These are phyloP conservation scores for Alosa sapidissima DNA, from an alignment of 2,797 vertebrate species.

Conservation along the genomic window DNA sequence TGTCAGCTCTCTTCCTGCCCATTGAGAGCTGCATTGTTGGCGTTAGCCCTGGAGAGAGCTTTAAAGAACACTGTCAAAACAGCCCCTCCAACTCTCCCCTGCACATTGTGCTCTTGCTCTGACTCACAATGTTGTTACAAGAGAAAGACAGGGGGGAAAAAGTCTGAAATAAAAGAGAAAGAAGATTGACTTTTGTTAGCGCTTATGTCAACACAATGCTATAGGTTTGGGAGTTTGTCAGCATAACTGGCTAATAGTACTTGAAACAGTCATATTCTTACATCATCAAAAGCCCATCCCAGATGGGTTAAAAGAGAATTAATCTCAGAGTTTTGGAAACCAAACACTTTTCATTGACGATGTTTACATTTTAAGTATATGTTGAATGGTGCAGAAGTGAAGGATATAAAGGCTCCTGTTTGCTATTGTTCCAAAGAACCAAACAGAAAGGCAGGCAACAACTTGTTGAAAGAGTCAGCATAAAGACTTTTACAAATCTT, in stretches of 20 bases:
- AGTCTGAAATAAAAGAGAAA: conserved; percentile 21
- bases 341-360: conserved; percentile 27
- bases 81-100: conserved; percentile 50
- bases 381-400: conserved; percentile 38
- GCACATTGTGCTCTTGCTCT: conserved; percentile 41
- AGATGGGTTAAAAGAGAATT: conserved; percentile 34
- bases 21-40: conserved; percentile 63
- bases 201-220: not conserved
- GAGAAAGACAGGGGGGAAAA: conserved; percentile 38
- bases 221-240: conserved; percentile 34
- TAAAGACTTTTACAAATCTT: conserved; percentile 21
- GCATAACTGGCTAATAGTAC: conserved; percentile 30
- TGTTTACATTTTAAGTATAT: conserved; percentile 51
- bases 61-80: conserved; percentile 62
- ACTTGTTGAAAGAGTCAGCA: conserved; percentile 45
- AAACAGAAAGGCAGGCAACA: conserved; percentile 47
- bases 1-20: conserved; percentile 66
- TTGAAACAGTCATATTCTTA: conserved; percentile 41
- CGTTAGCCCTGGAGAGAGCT: conserved; percentile 58
- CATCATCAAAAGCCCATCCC: conserved; percentile 41
- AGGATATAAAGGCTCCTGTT: conserved; percentile 43
- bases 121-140: conserved; percentile 53
- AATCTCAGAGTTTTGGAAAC: conserved; percentile 8
- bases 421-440: conserved; percentile 46
- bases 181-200: conserved; percentile 18